These are phyloP conservation scores for Phaonia tiefii DNA, from an alignment of 2,888 invertebrate genomes.

Conservation along the genomic window DNA sequence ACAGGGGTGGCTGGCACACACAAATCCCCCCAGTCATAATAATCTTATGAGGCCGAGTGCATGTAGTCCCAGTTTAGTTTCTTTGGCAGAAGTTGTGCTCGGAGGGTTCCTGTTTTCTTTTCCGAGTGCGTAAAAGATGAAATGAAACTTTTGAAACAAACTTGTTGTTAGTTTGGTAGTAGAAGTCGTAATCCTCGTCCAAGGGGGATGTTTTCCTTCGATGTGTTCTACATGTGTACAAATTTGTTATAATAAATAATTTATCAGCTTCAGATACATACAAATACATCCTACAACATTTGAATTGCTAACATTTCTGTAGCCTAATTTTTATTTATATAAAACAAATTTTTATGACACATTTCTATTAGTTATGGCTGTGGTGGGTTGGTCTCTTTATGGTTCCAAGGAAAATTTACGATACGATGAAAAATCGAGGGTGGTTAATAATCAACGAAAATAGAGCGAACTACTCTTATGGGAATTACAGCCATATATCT, in stretches of 20 bases:
- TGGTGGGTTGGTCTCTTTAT: constrained; percentile 29
- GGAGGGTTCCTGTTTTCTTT: constrained; percentile 3
- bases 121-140: constrained; percentile 9
- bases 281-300: not conserved
- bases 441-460: constrained; percentile 14
- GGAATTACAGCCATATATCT: no score
- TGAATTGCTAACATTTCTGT: not conserved
- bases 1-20: constrained; percentile 19
- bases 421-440: constrained; percentile 37
- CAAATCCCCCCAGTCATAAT: constrained; percentile 43
- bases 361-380: constrained; percentile 52
- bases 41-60: constrained; percentile 7
- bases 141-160: constrained; percentile 47
- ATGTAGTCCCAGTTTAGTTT: constrained; percentile 28
- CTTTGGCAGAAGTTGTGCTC: constrained; percentile 19
- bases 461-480: not conserved
- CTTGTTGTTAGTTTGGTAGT: constrained; percentile 40
- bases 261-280: constrained; percentile 56
- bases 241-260: constrained; percentile 63
- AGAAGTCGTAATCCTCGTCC: no score
- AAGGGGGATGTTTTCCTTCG: constrained; percentile 27
- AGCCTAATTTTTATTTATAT: constrained; percentile 62
- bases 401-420: constrained; percentile 15
- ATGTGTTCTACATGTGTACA: constrained; percentile 54
- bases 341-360: constrained; percentile 62